Conservation (phyloP, 1,140 invertebrate genomes). For the Aporrectodea caliginosa region DNA sequence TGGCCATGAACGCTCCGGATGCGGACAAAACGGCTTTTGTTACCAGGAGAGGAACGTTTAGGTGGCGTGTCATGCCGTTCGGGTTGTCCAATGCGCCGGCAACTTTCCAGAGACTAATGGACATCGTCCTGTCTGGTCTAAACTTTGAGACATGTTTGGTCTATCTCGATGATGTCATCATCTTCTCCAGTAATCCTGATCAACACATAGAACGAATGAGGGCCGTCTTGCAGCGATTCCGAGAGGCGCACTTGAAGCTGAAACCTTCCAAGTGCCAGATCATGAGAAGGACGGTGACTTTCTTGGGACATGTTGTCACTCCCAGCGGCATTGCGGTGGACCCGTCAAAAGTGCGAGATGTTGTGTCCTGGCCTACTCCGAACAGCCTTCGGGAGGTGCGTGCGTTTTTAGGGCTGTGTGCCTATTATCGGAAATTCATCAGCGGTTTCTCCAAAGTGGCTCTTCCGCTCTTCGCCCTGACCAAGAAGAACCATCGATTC, state of each 20-base stretch:
- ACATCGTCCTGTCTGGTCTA: too few relatives aligned
- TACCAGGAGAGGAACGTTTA: slow-evolving; percentile 7
- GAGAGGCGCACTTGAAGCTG: slow-evolving; percentile 33
- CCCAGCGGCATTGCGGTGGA: slow-evolving; percentile 38
- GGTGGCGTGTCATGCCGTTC: slow-evolving; percentile 37
- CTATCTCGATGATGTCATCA: slow-evolving; percentile 40
- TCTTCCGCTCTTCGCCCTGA: too few relatives aligned
- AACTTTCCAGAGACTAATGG: too few relatives aligned
- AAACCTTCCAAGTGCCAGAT: slow-evolving; percentile 36
- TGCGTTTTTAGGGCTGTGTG: background rate
- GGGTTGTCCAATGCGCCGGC: slow-evolving; percentile 39
- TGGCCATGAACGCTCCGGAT: background rate
- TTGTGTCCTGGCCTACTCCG: too few relatives aligned
- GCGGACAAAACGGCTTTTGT: slow-evolving; percentile 18
- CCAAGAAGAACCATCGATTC: too few relatives aligned
- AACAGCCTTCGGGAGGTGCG: background rate
- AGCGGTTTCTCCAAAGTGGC: too few relatives aligned
- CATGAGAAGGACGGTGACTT: slow-evolving; percentile 35
- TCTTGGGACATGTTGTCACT: slow-evolving; percentile 41
- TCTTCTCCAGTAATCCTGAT: too few relatives aligned
- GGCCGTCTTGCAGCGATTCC: slow-evolving; percentile 35
- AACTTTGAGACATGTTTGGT: too few relatives aligned
- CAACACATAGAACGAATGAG: too few relatives aligned
- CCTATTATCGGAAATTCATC: background rate
- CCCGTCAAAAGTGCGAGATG: slow-evolving; percentile 42